These are phyloP conservation scores for Channa maculata DNA, from an alignment of 2,113 vertebrate genomes.

Conservation along the genomic window DNA sequence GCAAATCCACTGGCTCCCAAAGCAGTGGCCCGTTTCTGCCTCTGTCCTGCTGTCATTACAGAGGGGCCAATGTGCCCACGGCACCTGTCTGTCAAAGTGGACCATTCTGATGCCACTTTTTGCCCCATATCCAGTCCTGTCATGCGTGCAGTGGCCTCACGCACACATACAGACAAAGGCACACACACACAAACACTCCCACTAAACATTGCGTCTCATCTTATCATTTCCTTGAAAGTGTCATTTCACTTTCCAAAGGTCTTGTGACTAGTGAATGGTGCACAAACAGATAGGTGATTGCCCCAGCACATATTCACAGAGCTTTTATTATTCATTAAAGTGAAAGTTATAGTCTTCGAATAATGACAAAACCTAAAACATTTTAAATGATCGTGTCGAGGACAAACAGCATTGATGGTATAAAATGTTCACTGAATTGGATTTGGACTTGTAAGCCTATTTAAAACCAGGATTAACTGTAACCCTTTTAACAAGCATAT, in stretches of 20 bases:
- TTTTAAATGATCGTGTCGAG: conserved; percentile 20
- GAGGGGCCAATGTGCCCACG: conserved; percentile 49
- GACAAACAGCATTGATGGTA: conserved; percentile 61
- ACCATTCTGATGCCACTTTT: conserved; percentile 18
- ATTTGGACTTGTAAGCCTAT: conserved; percentile 67
- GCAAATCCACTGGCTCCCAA: conserved; percentile 77
- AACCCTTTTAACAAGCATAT: conserved; percentile 67
- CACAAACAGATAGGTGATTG: not conserved
- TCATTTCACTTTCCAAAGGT: conserved; percentile 13
- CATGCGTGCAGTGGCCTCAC: conserved; percentile 18
- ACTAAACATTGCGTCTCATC: not conserved
- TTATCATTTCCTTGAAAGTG: conserved; percentile 17
- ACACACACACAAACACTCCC: not conserved
- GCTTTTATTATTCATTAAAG: not conserved
- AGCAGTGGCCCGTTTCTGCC: conserved; percentile 61
- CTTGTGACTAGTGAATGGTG: conserved; percentile 11
- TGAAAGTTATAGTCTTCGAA: conserved; percentile 6
- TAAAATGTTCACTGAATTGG: conserved; percentile 60
- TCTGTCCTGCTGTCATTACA: conserved; percentile 69
- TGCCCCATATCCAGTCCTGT: conserved; percentile 34
- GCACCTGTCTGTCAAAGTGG: conserved; percentile 71
- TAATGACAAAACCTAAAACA: conserved; percentile 20
- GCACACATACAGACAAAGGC: conserved; percentile 3
- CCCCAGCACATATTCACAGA: not conserved
- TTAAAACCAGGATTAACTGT: conserved; percentile 63